Base-by-base conservation (phyloP, 1,140 invertebrate genomes). In the Brachionus calyciflorus region DNA sequence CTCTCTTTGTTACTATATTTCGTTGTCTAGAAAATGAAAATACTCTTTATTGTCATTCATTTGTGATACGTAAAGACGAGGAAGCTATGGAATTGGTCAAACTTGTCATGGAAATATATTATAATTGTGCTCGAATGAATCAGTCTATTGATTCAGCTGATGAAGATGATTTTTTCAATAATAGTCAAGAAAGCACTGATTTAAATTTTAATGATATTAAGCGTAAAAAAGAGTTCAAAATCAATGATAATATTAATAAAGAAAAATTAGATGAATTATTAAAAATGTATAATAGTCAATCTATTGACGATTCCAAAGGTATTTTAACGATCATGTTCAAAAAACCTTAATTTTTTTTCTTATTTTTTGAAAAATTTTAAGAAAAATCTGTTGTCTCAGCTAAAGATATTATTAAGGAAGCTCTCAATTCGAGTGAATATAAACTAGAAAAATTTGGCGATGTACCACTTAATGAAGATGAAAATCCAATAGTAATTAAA, bases 41-140 rank as follows among this genome's bases (percentile, higher is more conserved):
- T n/a, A 73, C 69, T 3, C 46, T 73, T 3, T 73, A 73, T 24
- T 73, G 69, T 33, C 69, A 73, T 21, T 51, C 69, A 26, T 73
- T 73, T 73, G 46, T 73, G 17, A 51, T 73, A 7, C 37, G 37
- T 14, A 49, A 51, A 14, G 69, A 73, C 24, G 46, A 73, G 51
- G 46, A 73, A 73, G 69, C 69, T 19, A 73, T 73, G 69, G 46
- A 73, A 40, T n/a, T 73, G 41, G 69, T 73, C 28, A 73, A 51
- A 33, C 37, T 73, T 1, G 46, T 73, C 1, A 73, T 73, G 69
- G 46, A 73, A 49, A 73, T 51, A n/a, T 73, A 73, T 30, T 73
- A 65, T 6, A 65, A 65, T 44, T 65, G 19, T 41, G 40, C 44
- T 21, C 26, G 19, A 44, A 19, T 65, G 40, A 65, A 44, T 12